phyloP scores from a whole-genome alignment of 2,797 vertebrate species.

The Gallinago stenura region DNA sequence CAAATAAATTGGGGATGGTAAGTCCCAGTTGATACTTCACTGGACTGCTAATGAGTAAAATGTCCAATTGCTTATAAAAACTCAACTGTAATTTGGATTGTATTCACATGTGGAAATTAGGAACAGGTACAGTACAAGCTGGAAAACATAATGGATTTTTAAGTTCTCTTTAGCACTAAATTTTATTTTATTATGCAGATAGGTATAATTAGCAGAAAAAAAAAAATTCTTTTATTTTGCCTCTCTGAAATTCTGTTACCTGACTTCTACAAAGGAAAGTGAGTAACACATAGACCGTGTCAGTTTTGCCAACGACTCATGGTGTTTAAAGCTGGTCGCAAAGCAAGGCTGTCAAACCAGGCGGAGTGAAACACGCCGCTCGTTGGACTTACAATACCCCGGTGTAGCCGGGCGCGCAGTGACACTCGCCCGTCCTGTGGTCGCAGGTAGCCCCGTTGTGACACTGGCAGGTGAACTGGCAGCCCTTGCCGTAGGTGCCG shows the following conservation, averaged over 20 bases:
- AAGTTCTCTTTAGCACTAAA: background rate
- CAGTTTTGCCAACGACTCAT: background rate
- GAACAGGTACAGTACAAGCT: background rate
- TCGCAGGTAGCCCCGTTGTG: conserved; percentile 94
- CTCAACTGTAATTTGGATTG: background rate
- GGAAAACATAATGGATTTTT: background rate
- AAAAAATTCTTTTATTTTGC: background rate
- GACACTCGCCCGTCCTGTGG: conserved; percentile 94
- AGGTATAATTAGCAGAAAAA: background rate
- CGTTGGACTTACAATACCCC: conserved; percentile 92
- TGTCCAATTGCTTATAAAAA: conserved; percentile 6
- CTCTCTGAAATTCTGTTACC: background rate
- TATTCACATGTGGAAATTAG: background rate
- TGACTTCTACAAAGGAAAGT: background rate
- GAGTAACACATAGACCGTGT: accelerated
- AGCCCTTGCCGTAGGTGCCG: conserved; percentile 92
- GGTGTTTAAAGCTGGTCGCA: background rate
- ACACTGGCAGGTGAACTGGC: conserved; percentile 95
- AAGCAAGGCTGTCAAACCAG: background rate
- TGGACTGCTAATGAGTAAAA: conserved; percentile 28
- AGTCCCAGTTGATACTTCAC: conserved; percentile 32
- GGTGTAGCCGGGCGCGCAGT: conserved; percentile 93
- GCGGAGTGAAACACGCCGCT: background rate
- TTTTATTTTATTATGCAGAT: background rate
- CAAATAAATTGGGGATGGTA: conserved; percentile 30